Base-by-base conservation (phyloP, 2,888 invertebrate species). In the Gari tellinella region DNA sequence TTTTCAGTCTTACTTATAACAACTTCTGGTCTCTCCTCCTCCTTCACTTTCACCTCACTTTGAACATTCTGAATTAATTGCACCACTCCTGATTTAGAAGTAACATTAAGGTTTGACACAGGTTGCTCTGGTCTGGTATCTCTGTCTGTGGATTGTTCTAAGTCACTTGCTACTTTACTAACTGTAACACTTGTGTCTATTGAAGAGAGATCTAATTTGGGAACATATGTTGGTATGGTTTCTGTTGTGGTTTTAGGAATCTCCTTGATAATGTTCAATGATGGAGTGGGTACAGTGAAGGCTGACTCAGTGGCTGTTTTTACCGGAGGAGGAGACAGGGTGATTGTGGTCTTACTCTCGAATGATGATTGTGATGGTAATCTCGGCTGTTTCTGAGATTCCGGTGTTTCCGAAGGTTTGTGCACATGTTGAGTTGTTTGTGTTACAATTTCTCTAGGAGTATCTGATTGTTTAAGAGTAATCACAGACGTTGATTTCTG, bases 141-240 rank as follows among this genome's bases (percentile, higher is more conserved):
- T 26, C 57, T 57, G 14, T 64, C 26, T 41, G 45, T 17, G 7
- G 25, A 31, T 14, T 43, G 15, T 53, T 43, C 72, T 31, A 10
- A 31, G 31, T 10, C 10, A 10, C 4, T 73, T 15, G 82, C 56
- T 43, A 81, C 80, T 23, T 79, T 63, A 40, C 79, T 78, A 19
- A 83, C 73, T 31, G 67, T 80, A 46, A 83, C 68, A 70, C 82
- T 83, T 51, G 80, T 78, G 65, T 84, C 85, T n/a, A 82, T 80
- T 12, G 78, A 77, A 21, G 70, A 56, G 25, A 81, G 19, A 61
- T 74, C 81, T 26, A 75, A 40, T 53, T 80, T 75, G 25, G 80
- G 73, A 46, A 72, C 64, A n/a, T 15, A 17, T 15, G 58, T 21
- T 58, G 43, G 43, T 3, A 10, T 51, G 14, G 51, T 51, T 51